Conservation (phyloP, 2,888 invertebrate species). For the Plagodis dolabraria region DNA sequence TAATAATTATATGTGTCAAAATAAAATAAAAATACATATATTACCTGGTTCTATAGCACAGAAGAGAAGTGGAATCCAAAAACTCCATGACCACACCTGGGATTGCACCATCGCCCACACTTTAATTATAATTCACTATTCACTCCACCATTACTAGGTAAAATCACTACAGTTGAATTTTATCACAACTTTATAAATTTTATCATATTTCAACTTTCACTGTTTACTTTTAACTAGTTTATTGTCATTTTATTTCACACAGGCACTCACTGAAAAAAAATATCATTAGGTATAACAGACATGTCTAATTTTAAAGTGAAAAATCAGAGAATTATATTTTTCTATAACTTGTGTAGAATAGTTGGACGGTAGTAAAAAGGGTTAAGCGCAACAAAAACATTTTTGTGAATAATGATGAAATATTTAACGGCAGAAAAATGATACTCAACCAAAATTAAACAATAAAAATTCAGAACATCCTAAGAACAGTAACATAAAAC, state of each 20-base stretch:
- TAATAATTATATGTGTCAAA: background rate
- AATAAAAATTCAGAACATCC: too few species aligned
- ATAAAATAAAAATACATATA: slow-evolving; percentile 22
- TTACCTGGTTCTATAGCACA: slow-evolving; percentile 60
- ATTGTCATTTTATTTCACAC: slow-evolving; percentile 36
- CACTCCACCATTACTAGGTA: slow-evolving; percentile 57
- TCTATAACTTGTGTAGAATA: too few species aligned
- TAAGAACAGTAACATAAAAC: too few species aligned
- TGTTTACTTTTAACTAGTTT: slow-evolving; percentile 28
- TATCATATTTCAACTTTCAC: slow-evolving; percentile 41
- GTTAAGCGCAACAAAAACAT: too few species aligned
- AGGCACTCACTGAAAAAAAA: slow-evolving; percentile 10
- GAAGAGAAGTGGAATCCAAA: slow-evolving; percentile 55
- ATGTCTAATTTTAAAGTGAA: background rate
- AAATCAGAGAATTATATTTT: too few species aligned
- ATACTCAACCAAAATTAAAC: too few species aligned
- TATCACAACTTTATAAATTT: slow-evolving; percentile 47
- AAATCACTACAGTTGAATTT: slow-evolving; percentile 40
- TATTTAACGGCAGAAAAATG: too few species aligned
- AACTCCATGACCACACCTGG: slow-evolving; percentile 53
- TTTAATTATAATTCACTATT: slow-evolving; percentile 33
- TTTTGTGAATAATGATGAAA: too few species aligned
- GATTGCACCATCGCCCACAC: slow-evolving; percentile 65
- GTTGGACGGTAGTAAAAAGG: too few species aligned
- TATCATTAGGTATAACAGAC: background rate